A percentile compares a stretch with the other conserved stretches of the same genome.
Evolutionary conservation across 2,888 invertebrate genomes (phyloP).

Genomic region (Pammene fasciana): DNA sequence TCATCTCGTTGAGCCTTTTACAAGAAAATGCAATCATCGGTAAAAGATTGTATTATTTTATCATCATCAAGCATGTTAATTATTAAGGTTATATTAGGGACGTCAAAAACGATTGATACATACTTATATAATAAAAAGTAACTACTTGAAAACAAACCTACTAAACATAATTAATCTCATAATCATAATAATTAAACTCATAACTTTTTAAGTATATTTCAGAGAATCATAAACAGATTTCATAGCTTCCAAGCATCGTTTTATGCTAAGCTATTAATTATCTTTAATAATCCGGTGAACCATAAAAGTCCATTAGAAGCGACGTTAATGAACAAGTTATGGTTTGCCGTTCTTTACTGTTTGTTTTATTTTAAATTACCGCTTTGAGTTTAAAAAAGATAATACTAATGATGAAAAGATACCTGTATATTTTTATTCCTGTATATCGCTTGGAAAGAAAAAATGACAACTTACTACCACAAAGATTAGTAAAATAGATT

Average conservation of each 20-base stretch:
- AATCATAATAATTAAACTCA: slow-evolving; percentile 1
- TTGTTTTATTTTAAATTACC: slow-evolving; percentile 8
- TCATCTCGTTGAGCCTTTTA: no score
- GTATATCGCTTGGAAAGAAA: no score
- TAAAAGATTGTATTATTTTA: no score
- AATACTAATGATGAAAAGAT: background rate
- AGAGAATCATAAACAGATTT: slow-evolving; percentile 7
- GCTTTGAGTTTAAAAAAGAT: background rate
- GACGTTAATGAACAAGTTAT: slow-evolving; percentile 25
- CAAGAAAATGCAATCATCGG: no score
- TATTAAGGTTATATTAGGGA: no score
- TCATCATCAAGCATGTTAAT: no score
- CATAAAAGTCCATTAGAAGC: slow-evolving; percentile 28
- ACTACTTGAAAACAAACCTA: background rate
- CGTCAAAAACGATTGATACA: no score
- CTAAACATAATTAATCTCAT: background rate
- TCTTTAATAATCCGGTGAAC: slow-evolving; percentile 20
- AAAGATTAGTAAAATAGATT: no score
- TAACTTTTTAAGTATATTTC: slow-evolving; percentile 12
- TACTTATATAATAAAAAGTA: no score
- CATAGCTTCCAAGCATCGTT: slow-evolving; percentile 9
- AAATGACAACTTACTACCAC: no score
- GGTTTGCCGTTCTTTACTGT: slow-evolving; percentile 3
- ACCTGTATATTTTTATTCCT: no score
- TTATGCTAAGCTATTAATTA: slow-evolving; percentile 24